phyloP scores from a whole-genome alignment of 2,113 vertebrate species.

The Lepidothrix coronata region DNA sequence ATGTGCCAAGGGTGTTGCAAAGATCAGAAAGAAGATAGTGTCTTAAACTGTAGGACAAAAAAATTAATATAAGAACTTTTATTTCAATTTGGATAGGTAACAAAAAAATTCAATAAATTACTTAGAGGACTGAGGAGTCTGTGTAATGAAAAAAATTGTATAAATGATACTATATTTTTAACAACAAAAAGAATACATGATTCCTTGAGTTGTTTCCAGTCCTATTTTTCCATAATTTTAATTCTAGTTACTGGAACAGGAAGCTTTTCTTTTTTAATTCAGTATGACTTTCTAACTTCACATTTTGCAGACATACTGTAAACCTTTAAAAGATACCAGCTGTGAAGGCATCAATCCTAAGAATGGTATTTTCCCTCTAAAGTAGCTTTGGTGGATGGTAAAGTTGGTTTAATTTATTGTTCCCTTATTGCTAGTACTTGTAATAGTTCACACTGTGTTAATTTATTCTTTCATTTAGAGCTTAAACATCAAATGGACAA shows the following conservation, averaged over 20 bases:
- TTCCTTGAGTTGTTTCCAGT: neutral
- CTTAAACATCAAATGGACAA: neutral
- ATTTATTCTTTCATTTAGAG: neutral
- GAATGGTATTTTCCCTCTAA: neutral
- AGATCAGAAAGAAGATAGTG: neutral
- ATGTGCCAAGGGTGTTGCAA: neutral
- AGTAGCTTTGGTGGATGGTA: neutral
- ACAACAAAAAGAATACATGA: neutral
- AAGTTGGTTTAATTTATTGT: neutral
- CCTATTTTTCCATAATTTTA: neutral
- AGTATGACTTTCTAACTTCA: neutral
- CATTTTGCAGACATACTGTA: neutral
- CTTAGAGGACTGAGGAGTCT: neutral
- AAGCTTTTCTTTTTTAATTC: neutral
- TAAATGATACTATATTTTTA: neutral
- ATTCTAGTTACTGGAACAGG: neutral
- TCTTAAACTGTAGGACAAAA: neutral
- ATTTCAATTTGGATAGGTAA: neutral
- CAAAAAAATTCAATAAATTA: neutral
- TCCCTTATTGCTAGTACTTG: neutral
- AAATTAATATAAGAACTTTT: neutral
- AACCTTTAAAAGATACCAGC: neutral
- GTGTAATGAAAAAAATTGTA: rapidly evolving
- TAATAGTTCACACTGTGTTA: neutral
- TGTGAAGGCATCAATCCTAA: neutral